Evolutionary conservation across 2,888 invertebrate species (phyloP), one percentile per base, ranked within the genome.

Genomic region (Kryphioiulus occultus): DNA sequence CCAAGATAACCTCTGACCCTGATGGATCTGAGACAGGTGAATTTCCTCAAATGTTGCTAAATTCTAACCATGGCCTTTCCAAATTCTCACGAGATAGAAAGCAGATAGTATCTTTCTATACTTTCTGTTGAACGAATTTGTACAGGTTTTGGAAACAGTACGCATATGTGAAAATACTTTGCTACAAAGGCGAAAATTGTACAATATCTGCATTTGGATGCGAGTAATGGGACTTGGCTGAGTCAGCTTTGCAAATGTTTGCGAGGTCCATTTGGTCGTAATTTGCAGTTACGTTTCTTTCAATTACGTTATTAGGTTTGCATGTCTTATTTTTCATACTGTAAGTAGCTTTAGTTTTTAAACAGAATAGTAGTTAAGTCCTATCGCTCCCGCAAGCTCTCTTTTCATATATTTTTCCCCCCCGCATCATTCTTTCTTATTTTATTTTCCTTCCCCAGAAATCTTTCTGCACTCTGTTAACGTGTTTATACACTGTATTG

Each of bases 241-340:
- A 12, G n/a, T 53, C 5, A 26, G 68, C n/a, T 22, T 26, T 26
- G 68, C 12, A 68, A 68, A 30, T 17, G 12, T 12, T 78, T 30
- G 15, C 78, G 10, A 68, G 26, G 68, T 10, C 22, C 26, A 26
- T 68, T 68, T 26, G 26, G 26, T 30, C 78, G 15, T 30, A 78
- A 78, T 30, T 30, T 78, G 78, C 78, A 78, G 30, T 78, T 32
- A 30, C 15, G 30, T 78, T 78, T 78, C 78, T 82, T 78, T 68
- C 35, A 35, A 87, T 86, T 86, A 35, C 68, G 78, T 78, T 86
- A 86, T 86, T 78, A 78, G 87, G 78, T 86, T 47, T 78, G 78
- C 78, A 86, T 87, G 39, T 87, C 82, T 82, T 87, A 53, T 86
- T 87, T 87, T 87, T 87, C 87, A 87, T 44, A 82, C 78, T 22